These are phyloP conservation scores for Fragum whitleyi DNA, from an alignment of 2,888 invertebrate genomes.

Conservation along the genomic window DNA sequence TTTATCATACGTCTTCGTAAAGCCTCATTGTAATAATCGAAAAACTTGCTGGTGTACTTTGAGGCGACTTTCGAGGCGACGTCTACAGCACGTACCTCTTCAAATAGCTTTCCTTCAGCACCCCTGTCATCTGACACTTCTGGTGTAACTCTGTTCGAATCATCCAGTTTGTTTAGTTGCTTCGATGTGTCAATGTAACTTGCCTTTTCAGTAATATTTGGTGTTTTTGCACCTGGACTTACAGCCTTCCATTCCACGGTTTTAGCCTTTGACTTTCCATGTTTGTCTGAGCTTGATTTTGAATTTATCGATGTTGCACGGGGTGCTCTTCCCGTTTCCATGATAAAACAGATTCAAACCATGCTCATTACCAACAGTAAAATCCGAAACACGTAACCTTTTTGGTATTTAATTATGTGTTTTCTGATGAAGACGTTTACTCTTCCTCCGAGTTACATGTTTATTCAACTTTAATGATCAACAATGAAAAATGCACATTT, in stretches of 20 bases:
- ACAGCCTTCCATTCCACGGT: background rate
- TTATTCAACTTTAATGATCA: no score
- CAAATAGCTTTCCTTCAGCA: background rate
- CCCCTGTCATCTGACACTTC: background rate
- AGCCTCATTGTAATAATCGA: slow-evolving; percentile 57
- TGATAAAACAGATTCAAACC: background rate
- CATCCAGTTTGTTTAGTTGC: background rate
- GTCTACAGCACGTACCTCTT: slow-evolving; percentile 32
- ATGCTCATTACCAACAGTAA: no score
- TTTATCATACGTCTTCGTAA: slow-evolving; percentile 42
- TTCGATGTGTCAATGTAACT: background rate
- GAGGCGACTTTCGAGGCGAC: slow-evolving; percentile 41
- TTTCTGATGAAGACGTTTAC: no score
- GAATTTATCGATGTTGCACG: background rate
- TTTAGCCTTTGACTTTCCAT: background rate
- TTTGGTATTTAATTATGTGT: no score
- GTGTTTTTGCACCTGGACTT: background rate
- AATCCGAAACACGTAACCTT: no score
- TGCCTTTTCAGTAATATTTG: background rate
- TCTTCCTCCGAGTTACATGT: no score
- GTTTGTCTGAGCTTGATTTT: background rate
- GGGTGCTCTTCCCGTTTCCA: slow-evolving; percentile 26
- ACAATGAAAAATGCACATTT: no score
- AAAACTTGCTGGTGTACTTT: slow-evolving; percentile 35
- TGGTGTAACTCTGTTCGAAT: background rate